Percentiles rank a stretch among this genome's conserved stretches.
phyloP scores from a whole-genome alignment of 2,113 vertebrate genomes.

The Lathamus discolor region DNA sequence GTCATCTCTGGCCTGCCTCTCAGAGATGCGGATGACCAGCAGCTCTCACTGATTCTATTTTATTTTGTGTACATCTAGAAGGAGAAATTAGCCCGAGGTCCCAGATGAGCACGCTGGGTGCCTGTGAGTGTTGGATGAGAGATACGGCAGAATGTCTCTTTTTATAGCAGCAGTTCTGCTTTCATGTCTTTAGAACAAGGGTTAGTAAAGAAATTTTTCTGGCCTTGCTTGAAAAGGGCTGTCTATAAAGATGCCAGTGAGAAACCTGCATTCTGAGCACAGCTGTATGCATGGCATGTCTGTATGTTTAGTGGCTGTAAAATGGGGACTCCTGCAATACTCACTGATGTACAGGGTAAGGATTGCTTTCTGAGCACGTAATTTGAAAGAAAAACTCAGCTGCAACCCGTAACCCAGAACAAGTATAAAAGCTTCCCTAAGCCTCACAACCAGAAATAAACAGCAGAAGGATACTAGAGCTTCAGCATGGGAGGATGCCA shows the following conservation, averaged over 20 bases:
- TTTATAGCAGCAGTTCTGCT: not conserved
- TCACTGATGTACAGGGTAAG: rapidly evolving
- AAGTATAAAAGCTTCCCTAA: not conserved
- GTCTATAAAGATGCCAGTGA: not conserved
- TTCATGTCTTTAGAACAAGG: not conserved
- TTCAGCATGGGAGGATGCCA: not conserved
- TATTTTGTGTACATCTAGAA: not conserved
- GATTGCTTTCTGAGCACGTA: not conserved
- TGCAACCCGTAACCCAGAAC: not conserved
- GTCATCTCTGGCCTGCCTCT: not conserved
- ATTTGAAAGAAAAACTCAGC: not conserved
- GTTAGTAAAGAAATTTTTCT: not conserved
- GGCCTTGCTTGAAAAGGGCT: not conserved
- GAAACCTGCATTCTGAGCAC: not conserved
- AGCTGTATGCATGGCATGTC: not conserved
- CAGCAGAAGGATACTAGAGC: not conserved
- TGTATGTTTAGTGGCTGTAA: not conserved
- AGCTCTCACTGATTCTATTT: not conserved
- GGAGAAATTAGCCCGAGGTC: not conserved
- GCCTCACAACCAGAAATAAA: not conserved
- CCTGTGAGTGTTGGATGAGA: not conserved
- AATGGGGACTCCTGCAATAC: not conserved
- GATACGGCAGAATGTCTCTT: not conserved
- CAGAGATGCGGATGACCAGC: not conserved
- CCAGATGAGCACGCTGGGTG: not conserved